phyloP scores from a whole-genome alignment of 1,140 invertebrate genomes.

The Bathynomus jamesi region DNA sequence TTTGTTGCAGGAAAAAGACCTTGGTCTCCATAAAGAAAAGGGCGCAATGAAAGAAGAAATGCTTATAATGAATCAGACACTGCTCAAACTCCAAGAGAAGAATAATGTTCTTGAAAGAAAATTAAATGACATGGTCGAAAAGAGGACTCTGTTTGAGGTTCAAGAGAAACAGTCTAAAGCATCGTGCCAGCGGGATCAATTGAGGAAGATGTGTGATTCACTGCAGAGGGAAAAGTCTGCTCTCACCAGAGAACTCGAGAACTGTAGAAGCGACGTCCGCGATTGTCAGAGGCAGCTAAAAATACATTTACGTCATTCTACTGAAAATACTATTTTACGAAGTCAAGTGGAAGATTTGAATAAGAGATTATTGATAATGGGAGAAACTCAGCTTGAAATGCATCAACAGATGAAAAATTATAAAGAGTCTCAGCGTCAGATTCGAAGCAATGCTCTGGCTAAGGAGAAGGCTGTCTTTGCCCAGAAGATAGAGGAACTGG shows the following conservation, averaged over 20 bases:
- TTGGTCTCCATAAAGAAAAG: neutral
- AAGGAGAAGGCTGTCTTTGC: neutral
- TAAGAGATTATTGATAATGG: neutral
- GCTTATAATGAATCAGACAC: neutral
- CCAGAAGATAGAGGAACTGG: neutral
- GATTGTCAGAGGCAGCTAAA: neutral
- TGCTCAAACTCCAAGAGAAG: neutral
- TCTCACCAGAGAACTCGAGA: neutral
- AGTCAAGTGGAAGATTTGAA: neutral
- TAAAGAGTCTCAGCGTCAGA: neutral
- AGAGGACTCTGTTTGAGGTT: neutral
- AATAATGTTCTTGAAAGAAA: neutral
- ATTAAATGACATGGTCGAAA: neutral
- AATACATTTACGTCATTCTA: neutral
- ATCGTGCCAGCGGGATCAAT: neutral
- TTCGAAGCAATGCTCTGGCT: neutral
- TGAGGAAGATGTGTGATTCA: neutral
- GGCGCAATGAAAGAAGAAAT: neutral
- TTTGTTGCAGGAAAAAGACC: conserved; percentile 44
- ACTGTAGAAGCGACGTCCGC: neutral
- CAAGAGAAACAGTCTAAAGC: neutral
- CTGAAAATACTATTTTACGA: neutral
- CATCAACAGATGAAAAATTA: neutral
- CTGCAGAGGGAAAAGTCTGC: neutral
- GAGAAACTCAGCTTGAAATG: neutral